Base-by-base conservation (phyloP, 2,888 invertebrate genomes). In the Parthenolecanium corni region DNA sequence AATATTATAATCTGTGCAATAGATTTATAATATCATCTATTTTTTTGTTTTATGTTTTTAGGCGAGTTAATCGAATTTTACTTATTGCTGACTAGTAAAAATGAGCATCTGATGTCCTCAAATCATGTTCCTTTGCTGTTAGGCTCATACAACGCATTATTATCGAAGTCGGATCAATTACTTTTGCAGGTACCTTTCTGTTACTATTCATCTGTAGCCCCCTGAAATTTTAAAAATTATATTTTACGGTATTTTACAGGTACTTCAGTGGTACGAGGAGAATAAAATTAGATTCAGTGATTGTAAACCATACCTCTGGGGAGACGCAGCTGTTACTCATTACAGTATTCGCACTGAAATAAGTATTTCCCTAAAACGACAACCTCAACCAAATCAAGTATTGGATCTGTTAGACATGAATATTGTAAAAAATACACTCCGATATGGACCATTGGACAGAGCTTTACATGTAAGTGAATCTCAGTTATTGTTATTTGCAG, bases 231-330 rank as follows among this genome's bases (percentile, higher is more conserved):
- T 47, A 36, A 36, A 40, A 36, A 36, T 31, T 53, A 42, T 14
- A 20, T 36, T 20, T 52, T 56, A 40, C n/a, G n/a, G 49, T 66
- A 63, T 72, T 24, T 71, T 86, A 65, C 76, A 80, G 54, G 77
- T 89, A 66, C 72, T 89, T 62, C 78, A 81, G 67, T 76, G 80
- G 66, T 86, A 86, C 74, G 85, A 90, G 74, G 75, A 75, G 65
- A 80, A 81, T 70, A 82, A 82, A 57, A 76, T 82, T 64, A 79
- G 80, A 20, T 76, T 86, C 12, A 76, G 78, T 54, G 78, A 82
- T 69, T 85, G 80, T 72, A 82, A 85, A 66, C 92, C 92, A 0
- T 87, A 86, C 69, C 75, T 92, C 0, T 93, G 89, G 85, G 90
- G 91, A 1, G 82, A 82, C 71, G 81, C 85, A 2, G 91, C 89